Evolutionary conservation across 2,797 vertebrate genomes (phyloP), one percentile per base, ranked within the genome.

Genomic region (Gobio occitaniae): DNA sequence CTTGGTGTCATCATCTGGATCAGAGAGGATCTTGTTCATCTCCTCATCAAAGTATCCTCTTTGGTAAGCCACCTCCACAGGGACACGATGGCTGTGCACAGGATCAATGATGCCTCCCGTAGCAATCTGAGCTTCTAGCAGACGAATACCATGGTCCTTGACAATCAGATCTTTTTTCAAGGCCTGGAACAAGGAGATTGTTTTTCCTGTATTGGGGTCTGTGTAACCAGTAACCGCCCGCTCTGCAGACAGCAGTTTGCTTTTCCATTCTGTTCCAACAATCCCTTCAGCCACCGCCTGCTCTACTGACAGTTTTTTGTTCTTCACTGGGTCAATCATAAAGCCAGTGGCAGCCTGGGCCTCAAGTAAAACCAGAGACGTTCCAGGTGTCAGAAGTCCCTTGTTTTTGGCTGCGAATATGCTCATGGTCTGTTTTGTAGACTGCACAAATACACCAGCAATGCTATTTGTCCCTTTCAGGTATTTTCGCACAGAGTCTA

Each of bases 51-150:
- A 96, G 91, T 95, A 95, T 7, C 95, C 96, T 0, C 94, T 92
- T 8, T 16, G 41, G 87, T 96, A 96, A 48, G 95, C 95, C 48
- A 93, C 93, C 8, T 96, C 93, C 19, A 96, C 32, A 32, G 32
- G 32, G 32, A 32, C 32, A 32, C 32, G 32, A 32, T 32, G 32
- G 32, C 32, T 32, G 87, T 94, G 13, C 0, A 94, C 69, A 0
- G 96, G 95, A 85, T 96, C 95, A 0, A 95, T 95, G 88, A 96
- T 92, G 86, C 97, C 97, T 0, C 97, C 96, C 0, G 96, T 97
- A 80, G 97, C 96, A 0, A 97, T 96, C 90, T 97, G 97, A 0
- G 97, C 96, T 90, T 97, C 96, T 0, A 98, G 93, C 3, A 98
- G 94, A 12, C 96, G 94, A 82, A 95, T 87, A 16, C 95, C 97